Evolutionary conservation across 1,140 invertebrate genomes (phyloP), one percentile per base, ranked within the genome.

Genomic region (Drosophila pectinifera): DNA sequence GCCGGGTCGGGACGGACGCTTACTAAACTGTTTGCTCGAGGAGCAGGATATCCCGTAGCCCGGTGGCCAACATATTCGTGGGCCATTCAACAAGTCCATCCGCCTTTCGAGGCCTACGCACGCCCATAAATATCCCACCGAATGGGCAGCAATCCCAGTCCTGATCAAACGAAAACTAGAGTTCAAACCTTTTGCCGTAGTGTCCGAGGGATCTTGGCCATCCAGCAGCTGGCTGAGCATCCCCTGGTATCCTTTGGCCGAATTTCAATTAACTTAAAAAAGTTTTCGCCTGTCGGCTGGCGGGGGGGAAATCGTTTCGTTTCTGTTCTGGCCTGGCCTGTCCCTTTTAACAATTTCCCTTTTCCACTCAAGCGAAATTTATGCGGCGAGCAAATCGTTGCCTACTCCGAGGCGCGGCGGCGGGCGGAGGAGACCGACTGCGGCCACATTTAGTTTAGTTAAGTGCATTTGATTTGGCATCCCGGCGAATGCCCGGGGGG

Each of bases 241-340:
- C 49, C 49, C 48, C 22, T 42, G 24, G 7, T 69, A 39, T 13
- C 64, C 34, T 18, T 18, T 31, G 24, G 26, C 20, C 51, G 46
- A 70, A 73, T 86, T 88, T 86, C 83, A 86, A 86, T 86, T 86
- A 88, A 86, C 79, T 88, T 86, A 86, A 86, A 86, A 82, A 88
- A 86, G 57, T 83, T 83, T 76, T 57, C 39, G n/a, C 14, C 65
- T 6, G 48, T 55, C 24, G 24, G 43, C 14, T 43, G 14, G 26
- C n/a, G 16, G 11, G 1, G 22, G 22, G 22, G 46, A 31, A 53
- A 53, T 53, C 49, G 49, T 53, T 53, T 53, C 73, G 57, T 36
- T 78, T 67, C n/a, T n/a, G n/a, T n/a, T n/a, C n/a, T n/a, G n/a
- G n/a, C n/a, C n/a, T 62, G 43, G 28, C n/a, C 39, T 53, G 65